Evolutionary conservation across 2,113 vertebrate species (phyloP).

Genomic region (Bagarius yarrelli): DNA sequence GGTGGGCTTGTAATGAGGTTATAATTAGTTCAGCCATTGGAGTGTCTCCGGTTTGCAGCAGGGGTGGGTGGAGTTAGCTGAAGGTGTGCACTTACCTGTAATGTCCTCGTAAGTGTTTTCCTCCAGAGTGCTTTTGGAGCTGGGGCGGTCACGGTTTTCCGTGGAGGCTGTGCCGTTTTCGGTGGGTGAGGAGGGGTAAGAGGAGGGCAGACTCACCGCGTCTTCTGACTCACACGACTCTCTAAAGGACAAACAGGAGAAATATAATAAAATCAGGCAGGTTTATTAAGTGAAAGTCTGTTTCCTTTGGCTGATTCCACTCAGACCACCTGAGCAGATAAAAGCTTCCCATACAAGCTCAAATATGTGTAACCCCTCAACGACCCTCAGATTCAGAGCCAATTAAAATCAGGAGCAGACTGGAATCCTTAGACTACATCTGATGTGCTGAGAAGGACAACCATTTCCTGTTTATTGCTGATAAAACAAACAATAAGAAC

Average conservation of each 20-base stretch:
- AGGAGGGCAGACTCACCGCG: constrained; percentile 81
- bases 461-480: constrained; percentile 49
- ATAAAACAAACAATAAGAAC: constrained; percentile 40
- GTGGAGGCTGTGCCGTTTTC: constrained; percentile 83
- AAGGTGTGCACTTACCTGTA: constrained; percentile 81
- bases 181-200: constrained; percentile 83
- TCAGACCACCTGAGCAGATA: constrained; percentile 52
- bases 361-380: constrained; percentile 26
- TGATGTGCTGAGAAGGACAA: constrained; percentile 19
- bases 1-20: too few relatives aligned
- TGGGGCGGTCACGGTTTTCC: constrained; percentile 79
- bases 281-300: constrained; percentile 20
- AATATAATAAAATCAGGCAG: constrained; percentile 10
- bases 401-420: constrained; percentile 26
- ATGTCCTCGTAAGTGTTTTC: constrained; percentile 98
- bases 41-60: too few relatives aligned
- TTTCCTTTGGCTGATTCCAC: constrained; percentile 28
- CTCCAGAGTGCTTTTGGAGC: constrained; percentile 95
- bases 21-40: too few relatives aligned
- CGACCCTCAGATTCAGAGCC: background rate
- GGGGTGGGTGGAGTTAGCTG: background rate
- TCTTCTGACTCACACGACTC: constrained; percentile 94
- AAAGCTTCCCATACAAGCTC: constrained; percentile 40
- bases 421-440: constrained; percentile 16
- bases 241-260: constrained; percentile 65